A percentile compares a stretch with the other conserved stretches of the same genome.
Conservation (phyloP, 1,140 invertebrate genomes). For the Lysiphlebus fabarum region DNA sequence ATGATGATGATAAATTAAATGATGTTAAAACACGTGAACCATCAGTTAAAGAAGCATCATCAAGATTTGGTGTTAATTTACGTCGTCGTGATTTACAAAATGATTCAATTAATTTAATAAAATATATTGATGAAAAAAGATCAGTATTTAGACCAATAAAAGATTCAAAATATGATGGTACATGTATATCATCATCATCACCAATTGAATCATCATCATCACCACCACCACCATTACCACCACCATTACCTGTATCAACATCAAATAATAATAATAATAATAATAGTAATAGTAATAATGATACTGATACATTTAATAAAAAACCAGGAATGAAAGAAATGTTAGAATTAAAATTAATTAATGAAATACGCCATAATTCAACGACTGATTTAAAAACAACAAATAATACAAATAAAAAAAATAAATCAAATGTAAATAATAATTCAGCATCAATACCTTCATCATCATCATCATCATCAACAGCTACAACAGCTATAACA, state of each 20-base stretch:
- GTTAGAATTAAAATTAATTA: slow-evolving; percentile 73
- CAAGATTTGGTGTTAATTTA: slow-evolving; percentile 69
- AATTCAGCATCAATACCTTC: slow-evolving; percentile 29
- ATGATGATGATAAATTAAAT: slow-evolving; percentile 49
- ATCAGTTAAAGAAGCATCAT: slow-evolving; percentile 68
- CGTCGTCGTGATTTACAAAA: slow-evolving; percentile 62
- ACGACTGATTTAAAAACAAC: slow-evolving; percentile 58
- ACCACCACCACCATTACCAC: slow-evolving; percentile 39
- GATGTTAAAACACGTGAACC: slow-evolving; percentile 65
- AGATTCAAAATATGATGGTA: slow-evolving; percentile 38
- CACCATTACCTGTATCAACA: slow-evolving; percentile 5
- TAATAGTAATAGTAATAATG: too few relatives aligned
- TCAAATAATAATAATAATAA: slow-evolving; percentile 17
- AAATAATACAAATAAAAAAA: slow-evolving; percentile 29
- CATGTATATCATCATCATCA: slow-evolving; percentile 23
- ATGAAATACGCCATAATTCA: slow-evolving; percentile 76
- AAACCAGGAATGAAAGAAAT: slow-evolving; percentile 70
- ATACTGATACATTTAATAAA: slow-evolving; percentile 41
- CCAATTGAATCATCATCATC: slow-evolving; percentile 35
- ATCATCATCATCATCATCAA: too few relatives aligned
- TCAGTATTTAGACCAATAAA: slow-evolving; percentile 33
- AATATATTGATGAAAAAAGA: slow-evolving; percentile 44
- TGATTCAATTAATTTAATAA: slow-evolving; percentile 59
- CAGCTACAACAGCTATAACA: too few relatives aligned
- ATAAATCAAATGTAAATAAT: slow-evolving; percentile 25